phyloP scores from a whole-genome alignment of 1,140 invertebrate genomes.

The Odontomachus brunneus region DNA sequence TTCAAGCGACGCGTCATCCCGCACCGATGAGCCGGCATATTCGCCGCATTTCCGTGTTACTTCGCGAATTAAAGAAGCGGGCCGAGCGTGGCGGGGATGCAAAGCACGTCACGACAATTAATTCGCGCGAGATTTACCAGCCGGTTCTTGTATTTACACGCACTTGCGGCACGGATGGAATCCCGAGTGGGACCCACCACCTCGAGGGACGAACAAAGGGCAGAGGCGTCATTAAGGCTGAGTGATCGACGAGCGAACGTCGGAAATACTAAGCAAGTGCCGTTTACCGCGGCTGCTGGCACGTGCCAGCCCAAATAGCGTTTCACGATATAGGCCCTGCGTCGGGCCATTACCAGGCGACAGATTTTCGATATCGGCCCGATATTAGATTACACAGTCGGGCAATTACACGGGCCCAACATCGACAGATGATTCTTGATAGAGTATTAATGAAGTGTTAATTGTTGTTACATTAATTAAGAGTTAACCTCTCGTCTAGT shows the following conservation, averaged over 20 bases:
- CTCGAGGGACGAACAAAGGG: slow-evolving; percentile 51
- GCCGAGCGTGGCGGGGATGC: slow-evolving; percentile 1
- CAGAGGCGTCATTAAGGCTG: slow-evolving; percentile 59
- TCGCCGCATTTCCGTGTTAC: neutral
- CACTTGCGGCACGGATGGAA: slow-evolving; percentile 37
- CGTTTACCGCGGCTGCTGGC: slow-evolving; percentile 52
- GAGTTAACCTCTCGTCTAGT: no score
- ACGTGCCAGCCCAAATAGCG: slow-evolving; percentile 41
- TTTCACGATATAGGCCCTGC: no score
- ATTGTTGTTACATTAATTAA: no score
- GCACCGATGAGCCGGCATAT: neutral
- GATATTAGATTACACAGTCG: no score
- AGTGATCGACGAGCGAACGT: slow-evolving; percentile 56
- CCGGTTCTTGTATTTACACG: slow-evolving; percentile 56
- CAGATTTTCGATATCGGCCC: no score
- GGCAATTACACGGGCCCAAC: no score
- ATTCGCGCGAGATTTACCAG: slow-evolving; percentile 63
- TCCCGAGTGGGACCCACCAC: slow-evolving; percentile 30
- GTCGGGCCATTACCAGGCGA: no score
- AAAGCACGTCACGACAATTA: slow-evolving; percentile 54
- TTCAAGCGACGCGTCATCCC: neutral
- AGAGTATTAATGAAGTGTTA: no score
- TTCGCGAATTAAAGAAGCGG: slow-evolving; percentile 15
- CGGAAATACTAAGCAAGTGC: slow-evolving; percentile 61
- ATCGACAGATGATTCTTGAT: no score